Base-by-base conservation (phyloP, 1,140 invertebrate genomes). In the Leptonema lineaticorne region DNA sequence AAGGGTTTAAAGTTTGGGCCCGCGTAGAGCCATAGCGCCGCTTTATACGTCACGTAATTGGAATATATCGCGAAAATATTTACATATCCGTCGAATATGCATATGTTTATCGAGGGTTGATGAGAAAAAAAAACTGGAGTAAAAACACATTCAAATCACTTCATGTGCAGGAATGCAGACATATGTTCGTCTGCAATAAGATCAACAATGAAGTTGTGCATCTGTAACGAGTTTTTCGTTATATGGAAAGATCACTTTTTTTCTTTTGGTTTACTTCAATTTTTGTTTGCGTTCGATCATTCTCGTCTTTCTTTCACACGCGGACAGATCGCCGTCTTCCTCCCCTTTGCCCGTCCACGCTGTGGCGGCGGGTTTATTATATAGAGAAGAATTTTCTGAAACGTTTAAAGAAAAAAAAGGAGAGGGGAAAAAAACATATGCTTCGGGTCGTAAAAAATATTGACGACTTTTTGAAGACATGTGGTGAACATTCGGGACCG, bases 351-450 rank as follows among this genome's bases (percentile, higher is more conserved):
- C n/a, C n/a, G n/a, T n/a, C n/a, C n/a, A n/a, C n/a, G n/a, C n/a
- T n/a, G n/a, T n/a, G n/a, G n/a, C n/a, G n/a, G n/a, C n/a, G n/a
- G n/a, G n/a, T n/a, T n/a, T n/a, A n/a, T n/a, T n/a, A n/a, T n/a
- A n/a, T n/a, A n/a, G n/a, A n/a, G n/a, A n/a, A n/a, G n/a, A n/a
- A n/a, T n/a, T n/a, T n/a, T n/a, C n/a, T n/a, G n/a, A n/a, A n/a
- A n/a, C n/a, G n/a, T n/a, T n/a, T n/a, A n/a, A n/a, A n/a, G n/a
- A n/a, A n/a, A n/a, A n/a, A n/a, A n/a, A n/a, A n/a, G n/a, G n/a
- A n/a, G n/a, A n/a, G n/a, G n/a, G n/a, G n/a, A 50, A 64, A 62
- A 41, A 64, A 50, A 46, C 62, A 64, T 29, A 50, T 64, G 62
- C 50, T 64, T 50, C 24, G 26, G n/a, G 29, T 64, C 45, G 28